Conservation (phyloP, 2,888 invertebrate species). For the Gandaritis pyraliata region DNA sequence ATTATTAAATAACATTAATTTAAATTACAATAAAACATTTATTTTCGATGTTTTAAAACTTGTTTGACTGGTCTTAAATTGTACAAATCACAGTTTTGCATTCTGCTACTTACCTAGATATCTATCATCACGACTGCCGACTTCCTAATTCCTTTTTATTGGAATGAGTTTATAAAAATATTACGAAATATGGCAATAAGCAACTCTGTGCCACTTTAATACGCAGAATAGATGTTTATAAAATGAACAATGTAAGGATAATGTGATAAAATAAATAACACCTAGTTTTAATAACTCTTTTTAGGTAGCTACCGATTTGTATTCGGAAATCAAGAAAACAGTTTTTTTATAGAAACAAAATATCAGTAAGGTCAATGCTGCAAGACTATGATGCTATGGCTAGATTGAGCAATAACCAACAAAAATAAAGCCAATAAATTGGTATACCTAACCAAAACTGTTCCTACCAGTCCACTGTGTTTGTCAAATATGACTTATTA, state of each 20-base stretch:
- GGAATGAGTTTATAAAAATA: constrained; percentile 73
- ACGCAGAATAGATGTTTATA: background rate
- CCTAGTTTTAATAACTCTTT: background rate
- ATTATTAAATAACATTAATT: constrained; percentile 68
- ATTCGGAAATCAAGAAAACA: background rate
- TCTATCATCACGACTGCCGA: constrained; percentile 78
- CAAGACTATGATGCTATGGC: background rate
- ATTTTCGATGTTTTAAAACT: constrained; percentile 83
- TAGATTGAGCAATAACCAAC: constrained; percentile 1
- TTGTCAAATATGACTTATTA: constrained; percentile 24
- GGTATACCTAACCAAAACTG: constrained; percentile 14
- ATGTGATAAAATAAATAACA: background rate
- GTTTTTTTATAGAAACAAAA: background rate
- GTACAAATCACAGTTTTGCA: constrained; percentile 84
- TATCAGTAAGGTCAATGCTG: background rate
- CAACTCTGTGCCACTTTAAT: constrained; percentile 40
- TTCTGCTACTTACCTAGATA: constrained; percentile 81
- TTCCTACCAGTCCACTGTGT: constrained; percentile 11
- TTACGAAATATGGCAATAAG: constrained; percentile 72
- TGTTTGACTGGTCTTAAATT: constrained; percentile 83
- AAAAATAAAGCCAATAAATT: constrained; percentile 5
- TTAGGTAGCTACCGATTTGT: background rate
- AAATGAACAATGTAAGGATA: constrained; percentile 5
- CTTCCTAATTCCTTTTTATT: constrained; percentile 70
- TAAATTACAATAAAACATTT: constrained; percentile 78